Base-by-base conservation (phyloP, 2,888 invertebrate species). In the Meteorus colon region DNA sequence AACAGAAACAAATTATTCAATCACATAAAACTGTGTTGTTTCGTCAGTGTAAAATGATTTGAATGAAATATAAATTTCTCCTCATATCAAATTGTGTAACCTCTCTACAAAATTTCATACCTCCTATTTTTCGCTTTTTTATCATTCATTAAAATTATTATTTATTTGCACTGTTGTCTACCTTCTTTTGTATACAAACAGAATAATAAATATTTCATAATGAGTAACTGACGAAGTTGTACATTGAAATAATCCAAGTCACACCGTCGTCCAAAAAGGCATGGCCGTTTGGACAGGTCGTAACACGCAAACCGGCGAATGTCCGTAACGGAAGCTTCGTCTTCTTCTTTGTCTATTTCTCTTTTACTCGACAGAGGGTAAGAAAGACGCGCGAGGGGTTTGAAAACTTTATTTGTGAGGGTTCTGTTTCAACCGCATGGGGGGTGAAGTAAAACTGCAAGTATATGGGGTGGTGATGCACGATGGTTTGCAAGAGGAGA, bases 351-450 rank as follows among this genome's bases (percentile, higher is more conserved):
- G 34, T 51, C 55, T 69, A 10, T 34, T 34, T 8, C 55, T 69
- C 31, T 19, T 10, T 2, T 8, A 2, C 24, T 24, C 48, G 48
- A 48, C n/a, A 2, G 48, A n/a, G 48, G 48, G n/a, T 16, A n/a
- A n/a, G n/a, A 10, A 27, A 27, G 60, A 62, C 5, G 31, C 5
- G 31, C 27, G n/a, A 37, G 67, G 31, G 70, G 41, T 41, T 41
- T 62, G 59, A 37, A 71, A 71, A 71, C 71, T 71, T 71, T 71
- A 71, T 71, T 24, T 63, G n/a, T 27, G 12, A 37, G 59, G 59
- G 62, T 27, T 62, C 19, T 71, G 71, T 71, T 62, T 71, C 59
- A 71, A 71, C 37, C 41, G 41, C 29, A 41, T 12, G 16, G 37
- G 27, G 37, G 27, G 41, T 12, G n/a, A 63, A 63, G 63, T 63